Evolutionary conservation across 2,113 vertebrate genomes (phyloP), one percentile per base, ranked within the genome.

Genomic region (Marmota monax): DNA sequence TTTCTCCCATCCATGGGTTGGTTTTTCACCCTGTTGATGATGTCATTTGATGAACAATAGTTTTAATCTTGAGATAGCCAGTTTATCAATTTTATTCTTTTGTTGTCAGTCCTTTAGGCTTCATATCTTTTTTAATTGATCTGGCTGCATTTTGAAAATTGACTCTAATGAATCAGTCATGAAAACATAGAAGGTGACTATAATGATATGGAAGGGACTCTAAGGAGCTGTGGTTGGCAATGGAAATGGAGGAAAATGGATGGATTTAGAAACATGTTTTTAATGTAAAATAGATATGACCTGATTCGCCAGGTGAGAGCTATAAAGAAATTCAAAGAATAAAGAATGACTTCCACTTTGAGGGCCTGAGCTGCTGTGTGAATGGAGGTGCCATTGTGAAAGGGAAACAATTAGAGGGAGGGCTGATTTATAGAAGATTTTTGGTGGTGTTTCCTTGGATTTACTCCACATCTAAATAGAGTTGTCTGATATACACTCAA

Each of bases 291-390:
- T 63, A 69, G 48, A 39, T 29, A 86, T 4, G 70, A 72, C 29
- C 11, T 65, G 7, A 67, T 39, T 45, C 32, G 37, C 13, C 91
- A 18, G 16, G 63, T 73, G 42, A n/a, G 8, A 88, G 25, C 37
- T 16, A 70, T 34, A 72, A 95, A 73, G 29, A 79, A 92, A 90
- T 61, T 53, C 25, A 77, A 87, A 51, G 20, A 86, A 90, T n/a
- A 87, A 77, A 90, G 39, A 80, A 73, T 51, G 16, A 42, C 61
- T 76, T 72, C 16, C 53, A 82, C 67, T 58, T n/a, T 42, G 92
- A 25, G 89, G 42, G 10, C 20, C 85, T 80, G 69, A 78, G 65
- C 22, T 92, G 65, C 51, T 58, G 70, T 2, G 7, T 70, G 61
- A 82, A 61, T 84, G 32, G 32, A 34, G 8, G n/a, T 32, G 10